These are phyloP conservation scores for Silurus lanzhouensis DNA, from an alignment of 2,797 vertebrate genomes.

Conservation along the genomic window DNA sequence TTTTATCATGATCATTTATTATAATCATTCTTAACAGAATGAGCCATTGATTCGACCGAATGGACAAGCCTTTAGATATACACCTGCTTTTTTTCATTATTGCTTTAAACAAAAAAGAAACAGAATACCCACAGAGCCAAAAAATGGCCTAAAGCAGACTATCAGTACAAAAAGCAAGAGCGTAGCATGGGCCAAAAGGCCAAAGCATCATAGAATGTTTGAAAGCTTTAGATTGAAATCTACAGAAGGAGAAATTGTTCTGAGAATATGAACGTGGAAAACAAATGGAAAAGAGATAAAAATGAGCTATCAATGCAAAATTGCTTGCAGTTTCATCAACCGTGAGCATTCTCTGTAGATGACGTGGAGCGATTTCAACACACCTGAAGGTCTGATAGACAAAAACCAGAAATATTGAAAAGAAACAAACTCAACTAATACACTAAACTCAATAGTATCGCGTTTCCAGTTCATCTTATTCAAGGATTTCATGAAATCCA, in stretches of 20 bases:
- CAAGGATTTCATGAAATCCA: not conserved
- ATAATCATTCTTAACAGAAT: not conserved
- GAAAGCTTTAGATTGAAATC: conserved; percentile 18
- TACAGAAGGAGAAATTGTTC: conserved; percentile 11
- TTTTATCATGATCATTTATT: too few species aligned
- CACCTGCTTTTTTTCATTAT: not conserved
- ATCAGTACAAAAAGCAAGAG: not conserved
- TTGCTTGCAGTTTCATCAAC: conserved; percentile 33
- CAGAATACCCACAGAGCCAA: not conserved
- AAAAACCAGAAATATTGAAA: not conserved
- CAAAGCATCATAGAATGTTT: conserved; percentile 17
- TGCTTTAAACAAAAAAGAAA: not conserved
- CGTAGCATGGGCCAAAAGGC: not conserved
- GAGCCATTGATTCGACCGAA: not conserved
- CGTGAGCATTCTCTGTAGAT: conserved; percentile 5
- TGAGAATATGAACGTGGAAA: conserved; percentile 21
- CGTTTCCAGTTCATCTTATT: not conserved
- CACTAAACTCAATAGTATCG: not conserved
- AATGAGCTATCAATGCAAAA: conserved; percentile 28
- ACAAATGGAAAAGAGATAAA: conserved; percentile 31
- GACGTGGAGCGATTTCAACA: conserved; percentile 6
- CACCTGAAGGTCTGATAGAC: conserved; percentile 8
- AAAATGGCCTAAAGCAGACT: not conserved
- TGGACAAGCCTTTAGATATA: not conserved
- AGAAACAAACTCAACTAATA: not conserved